Percentiles rank a stretch among this genome's conserved stretches.
Evolutionary conservation across 2,797 vertebrate genomes (phyloP).

Genomic region (Poecilia velifera): DNA sequence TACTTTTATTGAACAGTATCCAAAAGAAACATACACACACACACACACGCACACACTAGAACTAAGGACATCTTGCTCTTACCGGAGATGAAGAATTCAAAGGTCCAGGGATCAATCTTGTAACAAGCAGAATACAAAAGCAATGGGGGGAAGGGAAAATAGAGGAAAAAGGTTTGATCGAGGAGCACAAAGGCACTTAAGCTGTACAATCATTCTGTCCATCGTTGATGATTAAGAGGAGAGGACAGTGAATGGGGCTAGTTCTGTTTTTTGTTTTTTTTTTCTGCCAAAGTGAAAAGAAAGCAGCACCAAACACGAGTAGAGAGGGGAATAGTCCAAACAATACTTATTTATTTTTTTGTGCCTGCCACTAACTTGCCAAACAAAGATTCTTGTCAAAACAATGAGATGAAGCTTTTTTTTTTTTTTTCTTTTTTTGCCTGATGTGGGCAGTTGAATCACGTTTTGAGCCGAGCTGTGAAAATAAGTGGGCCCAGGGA

Average conservation of each 20-base stretch:
- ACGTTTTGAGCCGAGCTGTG: constrained; percentile 42
- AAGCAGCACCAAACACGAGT: constrained; percentile 4
- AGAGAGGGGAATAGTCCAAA: constrained; percentile 30
- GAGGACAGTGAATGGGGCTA: constrained; percentile 12
- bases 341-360: constrained; percentile 49
- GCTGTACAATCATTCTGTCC: constrained; percentile 24
- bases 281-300: constrained; percentile 2
- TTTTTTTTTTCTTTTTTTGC: neutral
- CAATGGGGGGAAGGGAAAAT: constrained; percentile 3
- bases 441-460: constrained; percentile 50
- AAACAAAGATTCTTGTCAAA: constrained; percentile 55
- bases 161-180: constrained; percentile 16
- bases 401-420: constrained; percentile 25
- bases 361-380: constrained; percentile 60
- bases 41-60: constrained; percentile 1
- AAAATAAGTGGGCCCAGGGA: constrained; percentile 65
- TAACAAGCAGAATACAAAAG: constrained; percentile 36
- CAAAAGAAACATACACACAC: constrained; percentile 12
- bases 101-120: constrained; percentile 38
- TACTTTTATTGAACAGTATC: constrained; percentile 27
- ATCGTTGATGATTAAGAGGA: constrained; percentile 29
- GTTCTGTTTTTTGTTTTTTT: neutral
- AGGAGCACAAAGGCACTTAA: constrained; percentile 32
- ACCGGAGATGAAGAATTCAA: constrained; percentile 17
- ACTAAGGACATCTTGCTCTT: constrained; percentile 17